phyloP scores from a whole-genome alignment of 2,113 vertebrate genomes.

The Dipodomys spectabilis region DNA sequence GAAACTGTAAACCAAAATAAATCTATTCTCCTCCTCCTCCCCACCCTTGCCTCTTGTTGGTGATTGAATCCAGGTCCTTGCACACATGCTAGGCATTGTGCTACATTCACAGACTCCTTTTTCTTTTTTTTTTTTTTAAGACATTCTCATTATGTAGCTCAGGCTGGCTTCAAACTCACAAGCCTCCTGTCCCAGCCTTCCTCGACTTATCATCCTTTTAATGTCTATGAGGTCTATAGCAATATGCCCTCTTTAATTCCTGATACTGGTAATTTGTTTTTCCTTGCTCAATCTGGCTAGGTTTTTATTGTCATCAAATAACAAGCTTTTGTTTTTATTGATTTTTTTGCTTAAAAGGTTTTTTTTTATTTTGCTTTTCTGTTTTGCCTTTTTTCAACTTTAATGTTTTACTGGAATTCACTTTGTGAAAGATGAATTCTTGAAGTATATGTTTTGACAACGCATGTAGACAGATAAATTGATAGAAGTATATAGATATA shows the following conservation, averaged over 20 bases:
- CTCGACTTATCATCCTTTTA: neutral
- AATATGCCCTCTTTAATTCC: neutral
- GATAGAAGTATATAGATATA: too few species aligned
- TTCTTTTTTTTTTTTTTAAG: neutral
- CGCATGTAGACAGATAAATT: too few species aligned
- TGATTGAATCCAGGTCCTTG: neutral
- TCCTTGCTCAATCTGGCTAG: neutral
- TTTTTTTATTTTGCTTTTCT: neutral
- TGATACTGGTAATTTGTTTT: neutral
- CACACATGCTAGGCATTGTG: too few species aligned
- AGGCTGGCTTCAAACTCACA: too few species aligned
- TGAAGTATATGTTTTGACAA: too few species aligned
- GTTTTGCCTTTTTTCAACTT: neutral
- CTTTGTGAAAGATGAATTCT: too few species aligned
- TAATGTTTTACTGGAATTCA: too few species aligned
- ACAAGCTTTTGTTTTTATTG: neutral
- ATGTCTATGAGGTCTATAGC: neutral
- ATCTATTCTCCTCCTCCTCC: neutral
- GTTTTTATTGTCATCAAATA: neutral
- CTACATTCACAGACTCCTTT: too few species aligned
- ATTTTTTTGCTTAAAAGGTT: neutral
- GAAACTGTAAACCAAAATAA: neutral
- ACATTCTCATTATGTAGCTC: neutral
- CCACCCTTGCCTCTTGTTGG: too few species aligned
- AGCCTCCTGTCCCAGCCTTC: too few species aligned